These are phyloP conservation scores for Scylla paramamosain DNA, from an alignment of 1,140 invertebrate species.

Conservation along the genomic window DNA sequence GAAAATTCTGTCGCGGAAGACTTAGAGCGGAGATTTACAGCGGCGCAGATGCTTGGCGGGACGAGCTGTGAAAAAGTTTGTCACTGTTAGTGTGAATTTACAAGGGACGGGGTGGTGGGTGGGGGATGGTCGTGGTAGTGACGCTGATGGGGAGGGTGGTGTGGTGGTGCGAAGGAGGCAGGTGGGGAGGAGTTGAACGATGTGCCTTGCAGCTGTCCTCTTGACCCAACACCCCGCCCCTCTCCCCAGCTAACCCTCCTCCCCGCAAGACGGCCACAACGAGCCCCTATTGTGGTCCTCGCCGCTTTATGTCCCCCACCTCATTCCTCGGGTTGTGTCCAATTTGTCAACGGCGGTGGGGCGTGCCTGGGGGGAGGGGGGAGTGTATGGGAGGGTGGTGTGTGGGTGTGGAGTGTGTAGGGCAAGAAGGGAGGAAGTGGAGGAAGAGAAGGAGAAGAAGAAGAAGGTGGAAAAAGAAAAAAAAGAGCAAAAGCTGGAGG, in stretches of 20 bases:
- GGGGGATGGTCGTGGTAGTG: neutral
- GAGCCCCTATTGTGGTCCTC: constrained; percentile 5
- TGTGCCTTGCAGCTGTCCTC: neutral
- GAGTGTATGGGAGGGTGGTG: no score
- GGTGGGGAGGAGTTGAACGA: neutral
- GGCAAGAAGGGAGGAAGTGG: no score
- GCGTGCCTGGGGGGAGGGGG: neutral
- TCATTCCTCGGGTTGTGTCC: constrained; percentile 9
- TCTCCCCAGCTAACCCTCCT: neutral
- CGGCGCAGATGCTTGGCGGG: neutral
- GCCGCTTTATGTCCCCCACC: neutral
- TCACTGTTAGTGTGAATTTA: constrained; percentile 13
- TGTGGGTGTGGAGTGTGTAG: no score
- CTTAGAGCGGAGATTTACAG: neutral
- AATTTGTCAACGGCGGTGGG: neutral
- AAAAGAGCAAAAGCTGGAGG: no score
- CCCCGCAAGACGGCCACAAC: neutral
- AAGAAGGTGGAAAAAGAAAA: no score
- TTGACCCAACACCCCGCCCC: constrained; percentile 5
- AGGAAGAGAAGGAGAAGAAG: no score
- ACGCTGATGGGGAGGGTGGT: neutral
- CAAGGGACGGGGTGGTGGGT: neutral
- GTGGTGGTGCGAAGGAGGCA: neutral
- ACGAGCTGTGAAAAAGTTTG: neutral
- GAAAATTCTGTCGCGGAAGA: neutral